Evolutionary conservation across 1,140 invertebrate species (phyloP), one percentile per base, ranked within the genome.

Genomic region (Whitmania pigra): DNA sequence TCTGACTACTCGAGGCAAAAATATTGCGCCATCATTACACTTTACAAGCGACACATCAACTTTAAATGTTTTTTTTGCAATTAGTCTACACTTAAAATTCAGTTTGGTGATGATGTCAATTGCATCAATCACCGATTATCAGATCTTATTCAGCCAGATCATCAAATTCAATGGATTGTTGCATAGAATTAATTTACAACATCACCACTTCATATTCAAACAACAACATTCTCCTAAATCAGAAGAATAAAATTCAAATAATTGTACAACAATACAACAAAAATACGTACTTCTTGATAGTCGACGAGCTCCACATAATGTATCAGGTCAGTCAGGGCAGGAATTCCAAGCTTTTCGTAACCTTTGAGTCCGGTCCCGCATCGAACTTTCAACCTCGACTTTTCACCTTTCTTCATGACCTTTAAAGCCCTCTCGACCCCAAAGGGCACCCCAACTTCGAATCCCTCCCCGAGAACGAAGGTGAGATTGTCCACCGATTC

Each of bases 401-500:
- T 89, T 83, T 98, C 94, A 7, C 87, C 87, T 74, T 87, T 86
- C 75, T 87, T 89, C 79, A 97, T 93, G 78, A 88, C 90, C 74
- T 88, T 86, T 0, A 97, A 77, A 0, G 91, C 92, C 75, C 85
- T 85, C 80, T 98, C 94, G 25, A 98, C 79, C 4, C 93, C 94
- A 54, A 88, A 85, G 25, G 91, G 86, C 25, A 98, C 81, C 73
- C 88, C 87, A 57, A 81, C 79, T 72, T 90, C 88, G 69, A 82
- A 84, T 25, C 90, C 92, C 83, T 97, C 94, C 0, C 93, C 93
- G n/a, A 96, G 82, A 54, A 82, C 81, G 80, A 95, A 97, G 57
- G 87, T 86, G 0, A 94, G 85, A 75, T 92, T 88, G 77, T 90
- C 76, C 82, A 86, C 53, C 92, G 93, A 78, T 87, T 85, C 71